These are phyloP conservation scores for Cephus cinctus DNA, from an alignment of 1,140 invertebrate genomes.

Conservation along the genomic window DNA sequence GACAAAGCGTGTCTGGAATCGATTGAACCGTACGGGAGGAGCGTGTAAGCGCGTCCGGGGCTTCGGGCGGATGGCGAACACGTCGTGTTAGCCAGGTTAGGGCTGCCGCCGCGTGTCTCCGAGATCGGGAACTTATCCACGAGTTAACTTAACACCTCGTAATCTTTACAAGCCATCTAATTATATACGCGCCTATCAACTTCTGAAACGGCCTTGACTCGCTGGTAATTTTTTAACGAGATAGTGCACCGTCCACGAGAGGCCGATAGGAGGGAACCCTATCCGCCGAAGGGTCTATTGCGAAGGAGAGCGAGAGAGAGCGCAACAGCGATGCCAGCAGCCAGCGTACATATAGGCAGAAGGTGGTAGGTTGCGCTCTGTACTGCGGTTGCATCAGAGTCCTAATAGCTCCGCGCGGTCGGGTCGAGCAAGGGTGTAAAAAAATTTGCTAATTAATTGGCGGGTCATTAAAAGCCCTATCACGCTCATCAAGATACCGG, in stretches of 20 bases:
- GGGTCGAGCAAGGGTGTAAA: conserved; percentile 25
- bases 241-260: conserved; percentile 21
- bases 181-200: conserved; percentile 21
- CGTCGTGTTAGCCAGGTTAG: too few relatives aligned
- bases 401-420: conserved; percentile 34
- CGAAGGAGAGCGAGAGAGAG: too few relatives aligned
- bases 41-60: too few relatives aligned
- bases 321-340: too few relatives aligned
- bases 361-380: conserved; percentile 9
- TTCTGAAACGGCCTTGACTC: conserved; percentile 31
- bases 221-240: conserved; percentile 37
- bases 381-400: conserved; percentile 30
- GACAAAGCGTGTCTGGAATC: neutral
- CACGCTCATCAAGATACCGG: too few relatives aligned
- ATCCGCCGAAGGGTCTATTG: conserved; percentile 19
- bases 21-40: conserved; percentile 8
- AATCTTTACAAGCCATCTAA: conserved; percentile 34
- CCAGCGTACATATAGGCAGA: too few relatives aligned
- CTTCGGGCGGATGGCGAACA: too few relatives aligned
- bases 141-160: conserved; percentile 19
- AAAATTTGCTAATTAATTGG: conserved; percentile 44
- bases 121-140: conserved; percentile 11
- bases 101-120: too few relatives aligned
- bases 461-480: conserved; percentile 46
- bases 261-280: conserved; percentile 1